Conservation (phyloP, 2,797 vertebrate genomes). For the Borostomias antarcticus region DNA sequence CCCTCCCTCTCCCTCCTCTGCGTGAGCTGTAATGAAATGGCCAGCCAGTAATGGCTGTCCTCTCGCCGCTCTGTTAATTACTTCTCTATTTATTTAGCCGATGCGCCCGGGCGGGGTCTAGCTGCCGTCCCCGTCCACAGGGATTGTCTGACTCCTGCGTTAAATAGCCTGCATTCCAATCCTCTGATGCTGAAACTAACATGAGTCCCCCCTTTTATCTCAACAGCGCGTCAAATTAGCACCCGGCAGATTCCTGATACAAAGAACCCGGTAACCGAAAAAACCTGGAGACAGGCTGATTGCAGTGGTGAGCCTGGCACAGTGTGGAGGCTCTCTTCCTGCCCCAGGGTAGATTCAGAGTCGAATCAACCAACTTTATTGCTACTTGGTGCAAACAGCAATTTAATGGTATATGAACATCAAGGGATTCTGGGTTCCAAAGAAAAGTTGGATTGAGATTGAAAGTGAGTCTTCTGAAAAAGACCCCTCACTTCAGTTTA, state of each 20-base stretch:
- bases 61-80: slow-evolving; percentile 80
- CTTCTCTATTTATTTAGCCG: slow-evolving; percentile 83
- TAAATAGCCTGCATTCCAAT: slow-evolving; percentile 81
- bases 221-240: slow-evolving; percentile 75
- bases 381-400: background rate
- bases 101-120: slow-evolving; percentile 66
- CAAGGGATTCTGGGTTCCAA: background rate
- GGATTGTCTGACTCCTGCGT: slow-evolving; percentile 81
- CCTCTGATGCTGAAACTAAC: slow-evolving; percentile 80
- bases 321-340: slow-evolving; percentile 3
- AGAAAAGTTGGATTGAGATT: background rate
- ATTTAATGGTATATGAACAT: slow-evolving; percentile 7
- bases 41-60: slow-evolving; percentile 51
- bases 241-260: slow-evolving; percentile 67
- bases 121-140: slow-evolving; percentile 52
- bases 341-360: background rate
- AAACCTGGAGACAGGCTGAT: slow-evolving; percentile 27
- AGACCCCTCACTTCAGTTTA: background rate
- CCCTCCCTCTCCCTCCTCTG: slow-evolving; percentile 4
- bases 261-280: slow-evolving; percentile 44
- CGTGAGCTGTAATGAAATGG: slow-evolving; percentile 69
- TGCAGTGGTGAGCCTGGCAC: slow-evolving; percentile 4
- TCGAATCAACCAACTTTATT: background rate
- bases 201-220: slow-evolving; percentile 72
- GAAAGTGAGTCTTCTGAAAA: background rate